Evolutionary conservation across 1,140 invertebrate genomes (phyloP), one percentile per base, ranked within the genome.

Genomic region (Choristoneura fumiferana): DNA sequence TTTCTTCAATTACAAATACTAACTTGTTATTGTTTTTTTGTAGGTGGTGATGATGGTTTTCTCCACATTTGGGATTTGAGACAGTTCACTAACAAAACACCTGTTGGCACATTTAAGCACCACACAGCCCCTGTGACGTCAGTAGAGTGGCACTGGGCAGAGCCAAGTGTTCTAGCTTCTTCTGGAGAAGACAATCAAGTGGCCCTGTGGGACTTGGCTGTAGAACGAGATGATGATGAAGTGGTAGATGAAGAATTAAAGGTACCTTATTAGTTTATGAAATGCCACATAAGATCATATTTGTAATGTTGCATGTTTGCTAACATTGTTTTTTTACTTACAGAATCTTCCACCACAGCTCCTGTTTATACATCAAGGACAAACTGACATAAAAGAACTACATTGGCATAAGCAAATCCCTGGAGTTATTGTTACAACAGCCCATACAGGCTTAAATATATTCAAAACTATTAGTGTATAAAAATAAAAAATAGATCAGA

Each of bases 351-450:
- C 98, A 35, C 96, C 98, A 0, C 98, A 99, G 85, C 84, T 99
- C 3, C 89, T 99, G 38, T 99, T 99, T 80, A 98, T 99, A 67
- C 99, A 99, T 90, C 96, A 98, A 92, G 99, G 99, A 53, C 98
- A 99, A 84, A 96, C 94, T 54, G 97, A 99, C 74, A 95, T 99
- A 17, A 99, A 99, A 90, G 99, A 99, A 91, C 85, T 99, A 10
- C 99, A 99, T 81, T 99, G 98, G 98, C 99, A 99, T 91, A 93
- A 94, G 17, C 98, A 99, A 84, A 91, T 99, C 64, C 95, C 98
- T 8, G 98, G 98, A 9, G 93, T 98, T 1, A 90, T 99, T 29
- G 92, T 99, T n/a, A 98, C 96, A 34, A 99, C 98, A 14, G 97
- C 98, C 17, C 92, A 95, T 60, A 95, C 94, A 79, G 98, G 98